These are phyloP conservation scores for Lasioglossum calceatum DNA, from an alignment of 2,888 invertebrate species.

Conservation along the genomic window DNA sequence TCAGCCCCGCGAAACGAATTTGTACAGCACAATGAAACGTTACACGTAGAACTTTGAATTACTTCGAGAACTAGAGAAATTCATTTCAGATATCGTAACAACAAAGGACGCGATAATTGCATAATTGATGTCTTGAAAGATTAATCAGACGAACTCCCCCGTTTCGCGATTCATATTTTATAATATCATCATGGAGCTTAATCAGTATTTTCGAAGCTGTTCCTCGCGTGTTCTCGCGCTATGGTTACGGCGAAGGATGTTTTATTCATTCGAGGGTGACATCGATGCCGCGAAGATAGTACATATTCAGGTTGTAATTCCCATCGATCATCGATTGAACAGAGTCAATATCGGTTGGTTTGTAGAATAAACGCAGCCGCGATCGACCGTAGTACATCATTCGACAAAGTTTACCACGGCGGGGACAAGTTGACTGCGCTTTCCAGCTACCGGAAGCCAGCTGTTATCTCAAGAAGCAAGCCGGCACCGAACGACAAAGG, in stretches of 20 bases:
- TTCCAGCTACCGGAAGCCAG: constrained; percentile 61
- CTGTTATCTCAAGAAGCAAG: constrained; percentile 66
- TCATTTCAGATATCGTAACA: not conserved
- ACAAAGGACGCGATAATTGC: not conserved
- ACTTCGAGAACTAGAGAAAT: not conserved
- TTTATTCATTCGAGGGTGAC: not conserved
- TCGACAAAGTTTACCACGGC: constrained; percentile 37
- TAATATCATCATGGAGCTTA: not conserved
- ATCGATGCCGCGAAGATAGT: not conserved
- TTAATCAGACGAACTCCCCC: not conserved
- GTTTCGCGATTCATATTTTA: not conserved
- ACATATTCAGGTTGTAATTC: not conserved
- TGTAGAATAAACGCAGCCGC: constrained; percentile 24
- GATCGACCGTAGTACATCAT: constrained; percentile 15
- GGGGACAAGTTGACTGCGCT: constrained; percentile 55
- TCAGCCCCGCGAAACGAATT: not conserved
- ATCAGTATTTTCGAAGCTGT: not conserved
- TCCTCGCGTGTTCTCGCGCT: not conserved
- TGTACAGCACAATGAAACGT: not conserved
- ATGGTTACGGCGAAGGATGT: not conserved
- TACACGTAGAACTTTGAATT: not conserved
- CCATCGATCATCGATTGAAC: constrained; percentile 19
- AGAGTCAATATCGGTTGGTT: not conserved
- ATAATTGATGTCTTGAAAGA: not conserved
- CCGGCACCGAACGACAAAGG: constrained; percentile 62